Evolutionary conservation across 2,113 vertebrate species (phyloP), one percentile per base, ranked within the genome.

Genomic region (Pagrus major): DNA sequence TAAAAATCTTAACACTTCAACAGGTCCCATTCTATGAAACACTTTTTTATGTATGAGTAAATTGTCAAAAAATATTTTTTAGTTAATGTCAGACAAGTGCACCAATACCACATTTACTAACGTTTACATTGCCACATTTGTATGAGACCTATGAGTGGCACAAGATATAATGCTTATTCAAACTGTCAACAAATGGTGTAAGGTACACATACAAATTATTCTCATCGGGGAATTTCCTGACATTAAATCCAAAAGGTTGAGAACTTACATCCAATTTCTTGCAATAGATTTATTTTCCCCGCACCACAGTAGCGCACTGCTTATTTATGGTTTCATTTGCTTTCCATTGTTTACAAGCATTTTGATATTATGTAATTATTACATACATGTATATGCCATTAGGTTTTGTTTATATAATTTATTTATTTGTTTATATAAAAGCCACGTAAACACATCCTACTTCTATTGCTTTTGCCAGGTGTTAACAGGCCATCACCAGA

Each of bases 1-100:
- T 51, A 58, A 64, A 55, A 27, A 56, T 85, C 3, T 59, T 46
- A 66, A 27, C 27, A 67, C 67, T 47, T 58, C 77, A 90, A 86
- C 78, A 87, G 75, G 76, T 87, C n/a, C 23, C 71, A 46, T 23
- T 69, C 18, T 75, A 31, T 70, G 0, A 71, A 46, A 51, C 2
- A 71, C 20, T 21, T 6, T 67, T 25, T 56, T 77, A 14, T 56
- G 60, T 46, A 41, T 44, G 23, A 35, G n/a, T 33, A 29, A 35
- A 51, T 21, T 42, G 20, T 6, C 4, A 44, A 35, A 47, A 23
- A 49, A 2, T 0, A 6, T 20, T 46, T 33, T 47, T 31, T 20
- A 3, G 10, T 47, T n/a, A 29, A 59, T 61, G 46, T 61, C 20
- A 78, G 1, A n/a, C 39, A n/a, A 9, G 12, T 41, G 67, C 15